Conservation (phyloP, 2,113 vertebrate species). For the Melanerpes formicivorus region DNA sequence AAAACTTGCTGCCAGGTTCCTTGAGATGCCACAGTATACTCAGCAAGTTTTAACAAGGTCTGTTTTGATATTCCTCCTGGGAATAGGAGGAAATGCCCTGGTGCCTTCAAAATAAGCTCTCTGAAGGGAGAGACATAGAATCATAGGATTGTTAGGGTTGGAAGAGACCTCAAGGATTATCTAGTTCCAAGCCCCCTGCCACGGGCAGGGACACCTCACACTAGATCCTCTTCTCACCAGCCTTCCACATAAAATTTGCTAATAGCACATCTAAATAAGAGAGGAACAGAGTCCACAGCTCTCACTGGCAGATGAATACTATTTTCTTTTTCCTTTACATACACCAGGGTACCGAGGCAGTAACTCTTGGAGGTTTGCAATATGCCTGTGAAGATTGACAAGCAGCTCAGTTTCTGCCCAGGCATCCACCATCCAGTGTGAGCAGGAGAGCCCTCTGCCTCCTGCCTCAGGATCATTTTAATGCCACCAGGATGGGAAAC, state of each 20-base stretch:
- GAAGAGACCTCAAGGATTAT: too few species aligned
- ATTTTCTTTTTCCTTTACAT: too few species aligned
- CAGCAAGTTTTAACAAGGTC: neutral
- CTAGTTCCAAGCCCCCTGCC: too few species aligned
- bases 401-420: neutral
- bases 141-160: too few species aligned
- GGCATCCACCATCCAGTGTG: neutral
- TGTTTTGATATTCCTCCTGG: neutral
- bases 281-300: neutral
- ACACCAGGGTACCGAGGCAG: accelerated
- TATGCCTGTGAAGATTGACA: accelerated
- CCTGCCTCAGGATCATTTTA: accelerated
- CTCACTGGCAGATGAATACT: neutral
- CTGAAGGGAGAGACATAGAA: neutral
- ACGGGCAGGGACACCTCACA: too few species aligned
- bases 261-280: neutral
- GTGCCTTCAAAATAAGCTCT: neutral
- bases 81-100: neutral
- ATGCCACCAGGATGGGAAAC: neutral
- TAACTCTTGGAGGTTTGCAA: neutral
- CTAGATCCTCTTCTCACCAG: neutral
- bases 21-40: neutral
- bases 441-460: neutral
- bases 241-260: neutral
- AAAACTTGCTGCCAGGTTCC: neutral